Evolutionary conservation across 2,797 vertebrate genomes (phyloP).

Genomic region (Carduelis carduelis): DNA sequence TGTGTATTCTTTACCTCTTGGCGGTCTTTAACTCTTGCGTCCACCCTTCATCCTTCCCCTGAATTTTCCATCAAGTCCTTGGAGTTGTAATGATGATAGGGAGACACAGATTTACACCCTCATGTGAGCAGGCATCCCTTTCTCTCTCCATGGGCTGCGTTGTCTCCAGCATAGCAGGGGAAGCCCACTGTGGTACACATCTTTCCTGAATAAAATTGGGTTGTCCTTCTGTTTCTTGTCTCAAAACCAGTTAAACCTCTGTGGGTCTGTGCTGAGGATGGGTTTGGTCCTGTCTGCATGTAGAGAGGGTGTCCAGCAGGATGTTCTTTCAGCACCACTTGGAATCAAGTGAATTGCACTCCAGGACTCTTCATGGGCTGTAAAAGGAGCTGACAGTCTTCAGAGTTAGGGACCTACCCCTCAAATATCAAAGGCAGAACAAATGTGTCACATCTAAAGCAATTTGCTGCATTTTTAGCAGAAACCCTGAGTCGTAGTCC

Average conservation of each 20-base stretch:
- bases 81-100: background rate
- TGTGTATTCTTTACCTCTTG: background rate
- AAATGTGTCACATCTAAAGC: background rate
- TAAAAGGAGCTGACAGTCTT: background rate
- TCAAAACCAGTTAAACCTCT: background rate
- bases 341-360: background rate
- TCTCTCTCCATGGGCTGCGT: fast-evolving
- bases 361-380: background rate
- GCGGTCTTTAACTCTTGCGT: background rate
- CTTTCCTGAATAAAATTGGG: background rate
- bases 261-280: background rate
- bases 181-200: background rate
- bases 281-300: background rate
- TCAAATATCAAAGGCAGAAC: background rate
- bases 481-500: background rate
- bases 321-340: background rate
- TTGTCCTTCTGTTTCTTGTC: background rate
- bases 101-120: background rate
- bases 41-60: background rate
- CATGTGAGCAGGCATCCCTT: background rate
- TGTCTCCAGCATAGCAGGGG: background rate
- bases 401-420: background rate
- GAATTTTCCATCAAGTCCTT: background rate
- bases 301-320: fast-evolving
- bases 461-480: background rate